These are phyloP conservation scores for Fulica atra DNA, from an alignment of 2,113 vertebrate species.

Conservation along the genomic window DNA sequence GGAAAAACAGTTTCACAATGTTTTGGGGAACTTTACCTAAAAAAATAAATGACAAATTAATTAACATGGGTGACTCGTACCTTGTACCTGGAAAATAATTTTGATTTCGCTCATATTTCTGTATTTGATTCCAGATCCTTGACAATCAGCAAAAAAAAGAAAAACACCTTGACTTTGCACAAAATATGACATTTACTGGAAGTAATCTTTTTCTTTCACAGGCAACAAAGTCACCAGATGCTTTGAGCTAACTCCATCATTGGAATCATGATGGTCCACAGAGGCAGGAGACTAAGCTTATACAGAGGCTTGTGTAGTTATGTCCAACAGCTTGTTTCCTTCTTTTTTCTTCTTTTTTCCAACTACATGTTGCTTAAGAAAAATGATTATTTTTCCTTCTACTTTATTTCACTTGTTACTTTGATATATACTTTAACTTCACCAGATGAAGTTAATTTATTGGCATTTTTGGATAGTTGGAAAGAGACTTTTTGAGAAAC, in stretches of 20 bases:
- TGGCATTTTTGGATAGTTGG: background rate
- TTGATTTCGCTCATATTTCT: background rate
- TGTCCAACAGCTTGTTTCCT: background rate
- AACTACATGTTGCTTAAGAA: background rate
- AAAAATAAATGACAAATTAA: constrained; percentile 1
- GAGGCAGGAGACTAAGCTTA: background rate
- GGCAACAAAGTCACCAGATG: background rate
- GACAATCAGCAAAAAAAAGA: background rate
- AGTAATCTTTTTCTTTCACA: background rate
- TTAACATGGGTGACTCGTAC: background rate
- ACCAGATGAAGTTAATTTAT: background rate
- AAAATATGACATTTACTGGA: background rate
- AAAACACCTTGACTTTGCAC: background rate
- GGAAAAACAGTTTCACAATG: background rate
- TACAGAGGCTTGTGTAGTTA: background rate
- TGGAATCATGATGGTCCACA: background rate
- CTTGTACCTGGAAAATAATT: constrained; percentile 9
- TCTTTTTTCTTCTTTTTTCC: background rate
- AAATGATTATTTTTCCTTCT: background rate
- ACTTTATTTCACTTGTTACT: background rate
- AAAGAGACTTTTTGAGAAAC: background rate
- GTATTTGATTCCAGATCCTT: background rate
- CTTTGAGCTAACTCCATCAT: background rate
- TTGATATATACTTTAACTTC: background rate
- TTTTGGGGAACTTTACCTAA: background rate